Base-by-base conservation (phyloP, 2,113 vertebrate species). In the Rhinoderma darwinii region DNA sequence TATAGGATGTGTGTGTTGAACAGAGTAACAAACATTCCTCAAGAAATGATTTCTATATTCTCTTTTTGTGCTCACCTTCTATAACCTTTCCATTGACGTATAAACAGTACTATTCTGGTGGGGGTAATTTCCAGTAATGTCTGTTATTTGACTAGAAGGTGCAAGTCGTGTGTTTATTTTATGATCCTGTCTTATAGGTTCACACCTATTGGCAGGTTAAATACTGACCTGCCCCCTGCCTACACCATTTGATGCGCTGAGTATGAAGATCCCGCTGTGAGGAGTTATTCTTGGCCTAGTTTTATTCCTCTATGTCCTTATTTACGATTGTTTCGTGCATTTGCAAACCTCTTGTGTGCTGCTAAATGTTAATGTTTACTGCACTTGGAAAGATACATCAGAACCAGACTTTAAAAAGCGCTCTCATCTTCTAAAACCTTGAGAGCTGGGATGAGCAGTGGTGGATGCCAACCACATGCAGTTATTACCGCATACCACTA, bases 131-230 rank as follows among this genome's bases (percentile, higher is more conserved):
- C 25, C 66, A 47, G 66, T 81, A 73, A 81, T 86, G 66, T 72
- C 76, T 81, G 63, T 86, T 74, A 82, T 86, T 82, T 41, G 35
- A 37, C 61, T 73, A 41, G n/a, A 86, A 43, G 61, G 85, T 61
- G 77, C 18, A 47, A 39, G 63, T 63, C 35, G 39, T 59, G 63
- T 70, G n/a, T 82, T 86, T 81, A 39, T 81, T 81, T 86, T 82
- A 81, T 82, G 63, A 81, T 82, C 37, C 12, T 73, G 44, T 72
- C 77, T 51, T 82, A 10, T 61, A 79, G 54, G 54, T 59, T 61
- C 41, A 82, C 86, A 82, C 78, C 51, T 87, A 72, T 75, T 56
- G 30, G 79, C 79, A 63, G 79, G 78, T 59, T 82, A 87, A 61
- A 82, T 10, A 87, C 79, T 75, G 66, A 44, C 79, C 70, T 87